A percentile compares a stretch with the other conserved stretches of the same genome.
Evolutionary conservation across 2,797 vertebrate genomes (phyloP).

Genomic region (Sebastes iracundus): DNA sequence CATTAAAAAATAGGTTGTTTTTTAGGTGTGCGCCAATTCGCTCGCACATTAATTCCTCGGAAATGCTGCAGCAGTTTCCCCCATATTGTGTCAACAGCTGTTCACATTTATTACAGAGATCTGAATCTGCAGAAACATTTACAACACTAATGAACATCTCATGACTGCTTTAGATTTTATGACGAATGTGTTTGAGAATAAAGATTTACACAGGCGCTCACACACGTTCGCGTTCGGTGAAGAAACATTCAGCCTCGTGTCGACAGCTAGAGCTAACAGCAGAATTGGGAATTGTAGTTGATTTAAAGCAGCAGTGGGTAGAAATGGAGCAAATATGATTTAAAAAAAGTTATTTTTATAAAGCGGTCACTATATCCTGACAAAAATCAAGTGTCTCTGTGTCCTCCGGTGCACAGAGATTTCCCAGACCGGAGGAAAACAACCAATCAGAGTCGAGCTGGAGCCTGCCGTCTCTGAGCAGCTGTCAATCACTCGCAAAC

Average conservation of each 20-base stretch:
- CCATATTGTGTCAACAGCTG: not conserved
- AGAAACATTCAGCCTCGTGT: conserved; percentile 22
- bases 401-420: too few species aligned
- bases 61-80: not conserved
- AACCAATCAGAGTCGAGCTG: too few species aligned
- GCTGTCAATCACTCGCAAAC: too few species aligned
- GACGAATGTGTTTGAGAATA: conserved; percentile 25
- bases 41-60: not conserved
- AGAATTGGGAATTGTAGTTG: conserved; percentile 15
- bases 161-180: conserved; percentile 7
- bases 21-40: not conserved
- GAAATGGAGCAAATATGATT: too few species aligned
- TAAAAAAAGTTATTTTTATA: too few species aligned
- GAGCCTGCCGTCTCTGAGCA: too few species aligned
- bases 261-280: conserved; percentile 38
- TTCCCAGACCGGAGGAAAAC: too few species aligned
- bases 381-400: too few species aligned
- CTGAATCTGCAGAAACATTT: not conserved
- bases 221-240: not conserved
- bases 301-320: conserved; percentile 5
- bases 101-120: conserved; percentile 14
- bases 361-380: too few species aligned
- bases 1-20: conserved; percentile 2
- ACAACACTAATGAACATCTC: conserved; percentile 9
- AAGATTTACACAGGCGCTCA: conserved; percentile 38